Evolutionary conservation across 2,888 invertebrate species (phyloP), one percentile per base, ranked within the genome.

Genomic region (Diarsia rubi): DNA sequence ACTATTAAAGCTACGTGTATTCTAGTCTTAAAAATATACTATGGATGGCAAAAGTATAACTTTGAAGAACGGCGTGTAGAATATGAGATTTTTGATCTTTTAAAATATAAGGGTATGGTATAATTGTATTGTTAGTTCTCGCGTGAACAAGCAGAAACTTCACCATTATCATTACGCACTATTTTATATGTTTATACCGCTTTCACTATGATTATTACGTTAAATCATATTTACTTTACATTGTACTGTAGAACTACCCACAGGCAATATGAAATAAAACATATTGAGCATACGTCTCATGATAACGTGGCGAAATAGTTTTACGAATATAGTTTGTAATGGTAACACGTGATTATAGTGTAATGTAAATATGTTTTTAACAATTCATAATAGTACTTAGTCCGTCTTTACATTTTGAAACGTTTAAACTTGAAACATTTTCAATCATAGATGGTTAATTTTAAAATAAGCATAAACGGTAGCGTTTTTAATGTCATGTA

Each of bases 131-230:
- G 83, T 83, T 74, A 79, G 79, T 73, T 77, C 86, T 86, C 86
- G 88, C 82, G 86, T 82, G 70, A 86, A 82, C 67, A 86, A 86
- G 73, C 77, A 74, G n/a, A 24, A 47, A 47, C 62, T 44, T 69
- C 68, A 82, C 77, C 75, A 76, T 72, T 79, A 75, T 81, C 88
- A 83, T 86, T 75, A 77, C 65, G 78, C 88, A 86, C 88, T 86
- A 84, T 86, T 86, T 88, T 86, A 86, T 86, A 88, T 86, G 84
- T 88, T 88, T 88, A 88, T 86, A 86, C 86, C 63, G 88, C 88
- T 86, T 82, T 86, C 84, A 84, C 80, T 82, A 78, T 86, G 62
- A 73, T 74, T 82, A 79, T 62, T 16, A 82, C 12, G 57, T 78
- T 73, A 49, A 73, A 80, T 66, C 57, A 52, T 86, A 67, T 84